Conservation (phyloP, 2,113 vertebrate genomes). For the Pogona vitticeps region DNA sequence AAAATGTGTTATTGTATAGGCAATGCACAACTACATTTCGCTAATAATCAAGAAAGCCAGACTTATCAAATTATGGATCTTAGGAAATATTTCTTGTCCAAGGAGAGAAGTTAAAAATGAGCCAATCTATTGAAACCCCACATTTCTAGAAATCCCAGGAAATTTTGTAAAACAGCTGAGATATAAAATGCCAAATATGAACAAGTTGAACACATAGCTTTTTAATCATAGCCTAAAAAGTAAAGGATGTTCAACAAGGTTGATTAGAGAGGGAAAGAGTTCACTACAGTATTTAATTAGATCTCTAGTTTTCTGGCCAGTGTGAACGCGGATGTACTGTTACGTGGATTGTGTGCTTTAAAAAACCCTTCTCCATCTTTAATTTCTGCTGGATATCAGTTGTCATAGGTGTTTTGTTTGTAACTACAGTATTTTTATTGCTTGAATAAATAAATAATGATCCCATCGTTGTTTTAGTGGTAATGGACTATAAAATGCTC, state of each 20-base stretch:
- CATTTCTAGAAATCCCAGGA: conserved; percentile 60
- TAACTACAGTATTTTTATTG: background rate
- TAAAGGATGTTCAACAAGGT: background rate
- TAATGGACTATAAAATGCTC: background rate
- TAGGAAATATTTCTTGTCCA: conserved; percentile 64
- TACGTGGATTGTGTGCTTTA: background rate
- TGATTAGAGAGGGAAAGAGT: background rate
- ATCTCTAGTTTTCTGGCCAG: background rate
- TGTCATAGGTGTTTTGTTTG: background rate
- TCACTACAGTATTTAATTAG: background rate
- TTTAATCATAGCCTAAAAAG: background rate
- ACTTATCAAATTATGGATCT: conserved; percentile 64
- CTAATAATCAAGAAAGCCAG: conserved; percentile 40
- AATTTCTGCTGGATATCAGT: background rate
- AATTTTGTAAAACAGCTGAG: conserved; percentile 52
- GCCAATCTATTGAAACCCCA: conserved; percentile 61
- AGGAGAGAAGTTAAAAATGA: conserved; percentile 61
- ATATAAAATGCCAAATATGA: conserved; percentile 21
- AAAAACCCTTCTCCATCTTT: background rate
- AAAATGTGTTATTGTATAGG: conserved; percentile 36
- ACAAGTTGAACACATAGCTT: background rate
- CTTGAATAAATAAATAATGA: background rate
- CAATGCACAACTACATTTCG: conserved; percentile 54
- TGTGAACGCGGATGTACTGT: background rate
- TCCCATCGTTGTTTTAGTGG: background rate